These are phyloP conservation scores for Pocota personata DNA, from an alignment of 2,888 invertebrate species.

Conservation along the genomic window DNA sequence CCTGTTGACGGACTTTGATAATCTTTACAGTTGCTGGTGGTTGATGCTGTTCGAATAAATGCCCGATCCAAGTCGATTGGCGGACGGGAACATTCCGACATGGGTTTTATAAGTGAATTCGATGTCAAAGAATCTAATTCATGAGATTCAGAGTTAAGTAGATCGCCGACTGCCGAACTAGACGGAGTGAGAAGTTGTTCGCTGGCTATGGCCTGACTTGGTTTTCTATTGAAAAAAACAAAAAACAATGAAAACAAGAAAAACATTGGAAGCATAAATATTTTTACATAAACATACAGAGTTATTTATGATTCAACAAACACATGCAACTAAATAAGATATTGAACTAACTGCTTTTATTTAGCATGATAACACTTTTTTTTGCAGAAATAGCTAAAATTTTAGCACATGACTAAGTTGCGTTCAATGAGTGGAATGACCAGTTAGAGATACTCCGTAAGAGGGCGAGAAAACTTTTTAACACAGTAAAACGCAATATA, in stretches of 20 bases:
- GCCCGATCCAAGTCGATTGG: slow-evolving; percentile 79
- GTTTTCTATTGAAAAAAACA: slow-evolving; percentile 76
- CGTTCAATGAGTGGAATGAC: too few species aligned
- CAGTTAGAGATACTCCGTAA: too few species aligned
- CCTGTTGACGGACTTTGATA: slow-evolving; percentile 85
- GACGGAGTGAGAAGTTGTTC: slow-evolving; percentile 82
- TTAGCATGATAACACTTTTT: too few species aligned
- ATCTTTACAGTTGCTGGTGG: slow-evolving; percentile 70
- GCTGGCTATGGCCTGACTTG: slow-evolving; percentile 80
- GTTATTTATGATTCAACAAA: not conserved
- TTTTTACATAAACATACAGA: slow-evolving; percentile 78
- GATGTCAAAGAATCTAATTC: slow-evolving; percentile 82
- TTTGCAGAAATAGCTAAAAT: too few species aligned
- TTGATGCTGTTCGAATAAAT: slow-evolving; percentile 76
- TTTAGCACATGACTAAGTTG: too few species aligned
- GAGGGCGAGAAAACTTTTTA: too few species aligned
- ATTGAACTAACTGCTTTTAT: too few species aligned
- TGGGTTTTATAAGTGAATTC: slow-evolving; percentile 81
- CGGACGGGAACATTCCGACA: slow-evolving; percentile 79
- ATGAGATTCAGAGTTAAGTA: slow-evolving; percentile 82
- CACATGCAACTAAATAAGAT: too few species aligned
- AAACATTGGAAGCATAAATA: not conserved
- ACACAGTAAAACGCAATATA: too few species aligned
- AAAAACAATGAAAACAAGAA: not conserved
- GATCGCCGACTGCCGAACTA: slow-evolving; percentile 82